Percentiles rank a stretch among this genome's conserved stretches.
phyloP scores from a whole-genome alignment of 2,797 vertebrate species.

The Gallinago solitaria region DNA sequence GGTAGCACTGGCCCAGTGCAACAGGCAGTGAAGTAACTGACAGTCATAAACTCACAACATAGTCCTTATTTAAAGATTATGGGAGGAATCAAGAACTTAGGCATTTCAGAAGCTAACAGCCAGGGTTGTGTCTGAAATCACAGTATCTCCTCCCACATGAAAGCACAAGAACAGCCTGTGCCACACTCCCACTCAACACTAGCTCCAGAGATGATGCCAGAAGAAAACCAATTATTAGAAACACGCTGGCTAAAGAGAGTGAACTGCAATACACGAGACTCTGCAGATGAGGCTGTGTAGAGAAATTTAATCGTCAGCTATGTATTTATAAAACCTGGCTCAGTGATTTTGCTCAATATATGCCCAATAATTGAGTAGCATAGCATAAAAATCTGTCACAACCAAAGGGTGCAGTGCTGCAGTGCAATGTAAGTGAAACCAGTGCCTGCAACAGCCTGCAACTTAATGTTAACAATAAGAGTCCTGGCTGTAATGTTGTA shows the following conservation, averaged over 20 bases:
- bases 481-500: neutral
- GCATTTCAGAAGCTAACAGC: neutral
- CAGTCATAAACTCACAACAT: neutral
- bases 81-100: neutral
- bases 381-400: constrained; percentile 1
- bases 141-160: neutral
- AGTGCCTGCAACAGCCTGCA: neutral
- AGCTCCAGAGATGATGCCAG: neutral
- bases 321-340: constrained; percentile 35
- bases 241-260: constrained; percentile 13
- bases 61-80: neutral
- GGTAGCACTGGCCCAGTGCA: neutral
- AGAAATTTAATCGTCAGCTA: constrained; percentile 15
- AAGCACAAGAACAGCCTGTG: constrained; percentile 15
- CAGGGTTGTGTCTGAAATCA: constrained; percentile 10
- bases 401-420: neutral
- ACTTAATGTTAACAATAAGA: constrained; percentile 12
- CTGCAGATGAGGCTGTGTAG: neutral
- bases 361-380: neutral
- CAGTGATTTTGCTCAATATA: constrained; percentile 26
- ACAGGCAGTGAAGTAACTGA: neutral
- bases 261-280: neutral
- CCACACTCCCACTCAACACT: neutral
- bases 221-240: constrained; percentile 42
- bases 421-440: neutral